These are phyloP conservation scores for Hormiphora californensis DNA, from an alignment of 37 sponge, comb jelly and placozoan species.

Conservation along the genomic window DNA sequence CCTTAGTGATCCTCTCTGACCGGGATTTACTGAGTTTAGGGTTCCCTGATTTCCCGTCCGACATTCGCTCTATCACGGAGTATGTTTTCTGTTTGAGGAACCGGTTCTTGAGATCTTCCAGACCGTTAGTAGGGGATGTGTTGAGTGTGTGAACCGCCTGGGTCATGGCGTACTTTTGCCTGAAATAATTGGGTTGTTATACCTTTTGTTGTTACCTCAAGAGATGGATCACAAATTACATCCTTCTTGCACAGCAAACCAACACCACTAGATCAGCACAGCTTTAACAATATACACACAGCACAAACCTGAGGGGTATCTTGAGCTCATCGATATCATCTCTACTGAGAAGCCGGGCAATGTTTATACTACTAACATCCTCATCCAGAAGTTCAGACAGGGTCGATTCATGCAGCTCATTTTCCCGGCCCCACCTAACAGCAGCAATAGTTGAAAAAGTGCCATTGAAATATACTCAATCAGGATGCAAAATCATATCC, in stretches of 20 bases:
- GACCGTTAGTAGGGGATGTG: not conserved
- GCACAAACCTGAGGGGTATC: not conserved
- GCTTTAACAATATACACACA: too few relatives aligned
- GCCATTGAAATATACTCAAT: too few relatives aligned
- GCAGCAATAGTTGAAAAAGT: not conserved
- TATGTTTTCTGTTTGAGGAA: slow-evolving; percentile 28
- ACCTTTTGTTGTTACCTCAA: not conserved
- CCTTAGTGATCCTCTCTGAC: slow-evolving; percentile 11
- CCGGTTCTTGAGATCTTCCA: not conserved
- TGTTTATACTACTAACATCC: slow-evolving; percentile 16
- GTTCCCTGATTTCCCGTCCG: not conserved
- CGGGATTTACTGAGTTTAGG: slow-evolving; percentile 27
- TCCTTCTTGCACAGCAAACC: too few relatives aligned
- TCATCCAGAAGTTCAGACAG: slow-evolving; percentile 1
- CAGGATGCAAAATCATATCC: not conserved
- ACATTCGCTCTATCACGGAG: not conserved
- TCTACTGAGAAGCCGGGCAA: not conserved
- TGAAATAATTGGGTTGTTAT: not conserved
- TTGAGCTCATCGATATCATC: slow-evolving; percentile 26
- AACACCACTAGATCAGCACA: too few relatives aligned
- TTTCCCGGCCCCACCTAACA: not conserved
- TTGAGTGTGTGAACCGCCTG: slow-evolving; percentile 11
- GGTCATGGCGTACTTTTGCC: slow-evolving; percentile 33
- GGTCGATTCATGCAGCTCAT: not conserved
- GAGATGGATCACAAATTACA: too few relatives aligned